A percentile compares a stretch with the other conserved stretches of the same genome.
phyloP scores from a whole-genome alignment of 2,797 vertebrate species.

The Lutjanus campechanus region DNA sequence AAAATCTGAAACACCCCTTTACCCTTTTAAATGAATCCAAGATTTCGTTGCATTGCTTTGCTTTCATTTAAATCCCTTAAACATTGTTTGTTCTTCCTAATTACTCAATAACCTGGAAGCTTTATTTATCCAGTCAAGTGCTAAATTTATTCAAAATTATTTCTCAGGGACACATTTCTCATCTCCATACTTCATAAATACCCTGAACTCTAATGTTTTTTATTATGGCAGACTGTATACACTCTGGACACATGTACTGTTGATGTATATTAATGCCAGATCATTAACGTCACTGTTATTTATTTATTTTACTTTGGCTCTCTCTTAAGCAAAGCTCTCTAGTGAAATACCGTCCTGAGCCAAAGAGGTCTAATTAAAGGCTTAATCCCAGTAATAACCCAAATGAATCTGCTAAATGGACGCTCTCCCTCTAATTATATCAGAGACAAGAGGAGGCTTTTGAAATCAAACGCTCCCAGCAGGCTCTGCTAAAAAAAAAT shows the following conservation, averaged over 20 bases:
- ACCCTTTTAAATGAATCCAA: too few species aligned
- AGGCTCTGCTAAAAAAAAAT: slow-evolving; percentile 16
- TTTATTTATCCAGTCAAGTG: not conserved
- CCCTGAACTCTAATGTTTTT: not conserved
- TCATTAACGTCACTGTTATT: not conserved
- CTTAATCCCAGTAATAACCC: slow-evolving; percentile 68
- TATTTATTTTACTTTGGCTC: slow-evolving; percentile 3
- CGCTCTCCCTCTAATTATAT: slow-evolving; percentile 54
- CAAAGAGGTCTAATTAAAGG: slow-evolving; percentile 61
- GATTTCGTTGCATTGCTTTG: not conserved
- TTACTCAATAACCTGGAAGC: not conserved
- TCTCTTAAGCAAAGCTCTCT: slow-evolving; percentile 24
- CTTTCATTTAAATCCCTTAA: not conserved
- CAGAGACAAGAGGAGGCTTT: slow-evolving; percentile 39
- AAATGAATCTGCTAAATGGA: slow-evolving; percentile 67
- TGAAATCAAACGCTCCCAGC: slow-evolving; percentile 55
- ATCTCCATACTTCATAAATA: not conserved
- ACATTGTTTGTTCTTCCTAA: not conserved
- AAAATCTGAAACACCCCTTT: too few species aligned
- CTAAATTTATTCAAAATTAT: not conserved
- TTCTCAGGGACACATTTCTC: not conserved
- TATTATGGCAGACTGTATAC: not conserved
- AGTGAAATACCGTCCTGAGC: slow-evolving; percentile 27
- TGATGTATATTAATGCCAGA: not conserved
- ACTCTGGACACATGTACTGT: not conserved